Evolutionary conservation across 2,888 invertebrate genomes (phyloP).

Genomic region (Ophonus ardosiacus): DNA sequence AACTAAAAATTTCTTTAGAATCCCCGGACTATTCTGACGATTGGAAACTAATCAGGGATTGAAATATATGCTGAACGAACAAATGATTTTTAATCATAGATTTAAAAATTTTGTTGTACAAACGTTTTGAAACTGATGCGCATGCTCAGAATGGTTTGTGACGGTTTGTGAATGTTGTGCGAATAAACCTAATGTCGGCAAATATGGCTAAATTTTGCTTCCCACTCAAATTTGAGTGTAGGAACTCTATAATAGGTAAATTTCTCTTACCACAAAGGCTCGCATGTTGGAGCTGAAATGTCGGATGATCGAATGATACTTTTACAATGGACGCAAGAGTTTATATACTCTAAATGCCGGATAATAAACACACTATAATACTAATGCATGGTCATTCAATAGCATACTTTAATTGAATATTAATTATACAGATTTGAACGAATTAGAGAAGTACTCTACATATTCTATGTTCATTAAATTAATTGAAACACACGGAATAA

Average conservation of each 20-base stretch:
- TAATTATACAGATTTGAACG: background rate
- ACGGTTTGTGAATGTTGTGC: too few relatives aligned
- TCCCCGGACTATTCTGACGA: too few relatives aligned
- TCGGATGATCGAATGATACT: background rate
- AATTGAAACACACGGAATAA: background rate
- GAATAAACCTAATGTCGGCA: background rate
- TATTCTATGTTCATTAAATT: background rate
- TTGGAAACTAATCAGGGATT: too few relatives aligned
- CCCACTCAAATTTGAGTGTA: background rate
- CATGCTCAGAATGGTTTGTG: too few relatives aligned
- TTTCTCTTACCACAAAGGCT: background rate
- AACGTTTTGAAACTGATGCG: too few relatives aligned
- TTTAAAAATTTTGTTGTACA: too few relatives aligned
- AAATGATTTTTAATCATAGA: too few relatives aligned
- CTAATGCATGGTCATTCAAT: background rate
- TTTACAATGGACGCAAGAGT: background rate
- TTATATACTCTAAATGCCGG: background rate
- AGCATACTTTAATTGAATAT: background rate
- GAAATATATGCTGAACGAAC: too few relatives aligned
- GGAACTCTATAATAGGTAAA: background rate
- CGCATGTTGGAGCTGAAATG: background rate
- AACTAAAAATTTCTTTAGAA: too few relatives aligned
- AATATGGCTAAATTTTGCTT: background rate
- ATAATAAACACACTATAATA: background rate
- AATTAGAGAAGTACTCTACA: background rate